Evolutionary conservation across 2,888 invertebrate genomes (phyloP), one percentile per base, ranked within the genome.

Genomic region (Hyppa rectilinea): DNA sequence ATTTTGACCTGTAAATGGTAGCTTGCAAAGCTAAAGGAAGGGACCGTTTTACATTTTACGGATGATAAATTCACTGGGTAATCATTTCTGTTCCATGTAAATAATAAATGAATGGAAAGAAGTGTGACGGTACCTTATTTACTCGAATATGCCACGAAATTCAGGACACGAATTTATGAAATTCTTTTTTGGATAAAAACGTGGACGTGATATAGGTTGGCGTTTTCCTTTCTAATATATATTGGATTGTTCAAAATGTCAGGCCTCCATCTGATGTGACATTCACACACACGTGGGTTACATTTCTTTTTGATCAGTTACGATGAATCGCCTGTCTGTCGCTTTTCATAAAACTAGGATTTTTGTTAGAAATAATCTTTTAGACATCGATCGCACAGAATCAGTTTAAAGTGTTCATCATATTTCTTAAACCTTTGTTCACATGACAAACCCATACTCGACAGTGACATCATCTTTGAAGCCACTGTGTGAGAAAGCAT

Each of bases 381-480:
- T 62, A n/a, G 34, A 26, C 12, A n/a, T 59, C 7, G 5, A 12
- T n/a, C n/a, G n/a, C 38, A 12, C 23, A 43, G 31, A 31, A 12
- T 34, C 26, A 40, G 40, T 2, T 31, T 23, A 17, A 61, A 38
- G 38, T 17, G 20, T 45, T 45, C 17, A 29, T 26, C 20, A 26
- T 45, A 45, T 53, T 38, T 50, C 17, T 43, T 4, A 36, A 45
- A 26, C 45, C 38, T 50, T 55, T 40, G 43, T 49, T 38, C 59
- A 45, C 47, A 52, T 52, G 47, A 63, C 50, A 47, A 49, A 56
- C 17, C 65, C 36, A 38, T 65, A 47, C 56, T 76, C 71, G 58
- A 55, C 56, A 64, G 53, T 81, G 83, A 83, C 77, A 80, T 81
- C 81, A 81, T 60, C 68, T 31, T 47, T 70, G 26, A 29, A 55